Evolutionary conservation across 1,140 invertebrate genomes (phyloP), one percentile per base, ranked within the genome.

Genomic region (Phenacoccus solenopsis): DNA sequence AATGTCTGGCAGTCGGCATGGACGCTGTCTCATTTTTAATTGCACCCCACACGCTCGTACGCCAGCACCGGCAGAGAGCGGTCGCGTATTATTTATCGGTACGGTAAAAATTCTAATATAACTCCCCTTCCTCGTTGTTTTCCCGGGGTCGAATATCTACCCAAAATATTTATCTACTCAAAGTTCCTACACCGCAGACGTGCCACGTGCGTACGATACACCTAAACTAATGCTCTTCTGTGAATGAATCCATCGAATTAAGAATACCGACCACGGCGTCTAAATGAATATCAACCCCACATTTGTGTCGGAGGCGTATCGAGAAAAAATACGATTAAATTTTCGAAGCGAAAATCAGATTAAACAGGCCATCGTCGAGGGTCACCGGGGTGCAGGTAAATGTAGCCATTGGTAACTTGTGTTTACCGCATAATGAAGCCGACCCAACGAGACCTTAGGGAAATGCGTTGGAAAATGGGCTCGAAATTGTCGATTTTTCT

Each of bases 151-250:
- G 16, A 5, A 16, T 9, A 5, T 59, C 56, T 9, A 59, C 56
- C 59, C 59, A 64, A 64, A 64, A 64, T 64, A 64, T 64, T 64
- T 64, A 64, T 64, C 59, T 64, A 64, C 25, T 64, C 22, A 64
- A 64, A 25, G 10, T 38, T 38, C 13, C 20, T 49, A 49, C 38
- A n/a, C 38, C 16, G 56, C n/a, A 20, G 16, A 59, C n/a, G n/a
- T 59, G 25, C 10, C 59, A 27, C 21, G 59, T 64, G 30, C 30
- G 13, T 13, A 13, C 13, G 5, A n/a, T n/a, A 49, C 38, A 49
- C 38, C 38, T 49, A 10, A 10, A 49, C 30, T 49, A 49, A 9
- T 4, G 5, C 12, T 16, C 12, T 9, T 16, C 38, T 49, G 30
- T n/a, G 38, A 49, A 49, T n/a, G 38, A 49, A 49, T 49, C 20